These are phyloP conservation scores for Cyrtonyx montezumae DNA, from an alignment of 2,113 vertebrate species.

Conservation along the genomic window DNA sequence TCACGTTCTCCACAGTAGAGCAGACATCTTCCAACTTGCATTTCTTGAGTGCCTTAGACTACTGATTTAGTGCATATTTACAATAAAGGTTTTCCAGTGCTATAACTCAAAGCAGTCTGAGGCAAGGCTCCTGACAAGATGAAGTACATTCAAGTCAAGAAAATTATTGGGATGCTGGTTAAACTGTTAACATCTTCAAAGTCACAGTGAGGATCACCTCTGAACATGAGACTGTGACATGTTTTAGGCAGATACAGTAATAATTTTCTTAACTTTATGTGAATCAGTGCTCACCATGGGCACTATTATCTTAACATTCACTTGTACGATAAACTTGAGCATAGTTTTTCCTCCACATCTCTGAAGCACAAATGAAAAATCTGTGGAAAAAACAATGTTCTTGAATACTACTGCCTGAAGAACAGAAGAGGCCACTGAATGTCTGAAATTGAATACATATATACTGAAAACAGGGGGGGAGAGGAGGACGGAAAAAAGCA, in stretches of 20 bases:
- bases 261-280: neutral
- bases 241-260: neutral
- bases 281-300: neutral
- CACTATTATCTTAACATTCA: neutral
- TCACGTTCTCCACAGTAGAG: fast-evolving
- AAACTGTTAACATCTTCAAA: neutral
- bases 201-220: neutral
- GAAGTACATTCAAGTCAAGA: neutral
- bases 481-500: neutral
- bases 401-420: neutral
- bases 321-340: neutral
- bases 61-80: neutral
- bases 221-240: neutral
- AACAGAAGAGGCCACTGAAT: neutral
- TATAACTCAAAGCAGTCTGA: neutral
- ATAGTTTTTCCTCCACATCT: neutral
- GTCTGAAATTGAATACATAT: neutral
- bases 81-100: neutral
- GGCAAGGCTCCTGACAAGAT: neutral
- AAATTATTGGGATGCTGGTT: neutral
- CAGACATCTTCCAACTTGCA: neutral
- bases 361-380: neutral
- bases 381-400: neutral
- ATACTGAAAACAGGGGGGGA: neutral
- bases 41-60: neutral